Evolutionary conservation across 2,888 invertebrate species (phyloP), one percentile per base, ranked within the genome.

Genomic region (Volucella inanis): DNA sequence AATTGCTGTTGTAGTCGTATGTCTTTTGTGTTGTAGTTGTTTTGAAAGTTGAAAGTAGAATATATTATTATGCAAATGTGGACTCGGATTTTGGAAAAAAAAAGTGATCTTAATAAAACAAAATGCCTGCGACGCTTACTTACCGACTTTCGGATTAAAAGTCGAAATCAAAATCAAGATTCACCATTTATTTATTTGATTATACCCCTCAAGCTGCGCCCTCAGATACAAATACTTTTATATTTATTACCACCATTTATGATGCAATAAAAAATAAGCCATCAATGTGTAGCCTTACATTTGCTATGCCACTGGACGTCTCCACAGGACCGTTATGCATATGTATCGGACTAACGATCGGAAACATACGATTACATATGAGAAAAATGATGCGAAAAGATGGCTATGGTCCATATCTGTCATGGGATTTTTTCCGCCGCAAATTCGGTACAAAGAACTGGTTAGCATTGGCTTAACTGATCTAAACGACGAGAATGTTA

Each of bases 181-280:
- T 54, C 62, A 64, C 62, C 62, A 41, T 18, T 38, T 64, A 47
- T 15, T 22, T 38, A 15, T 15, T 22, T 38, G n/a, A 47, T 11
- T 45, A 45, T 39, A 52, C 43, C 54, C 62, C 54, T 54, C n/a
- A 62, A 31, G 18, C 18, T 22, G 18, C 31, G 31, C 6, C 31
- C 31, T 31, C 31, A 6, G 31, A 31, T 4, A 31, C 0, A 31
- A 31, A 31, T 31, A 31, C 6, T 31, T 31, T 31, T 31, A 31
- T 31, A 31, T 77, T 77, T 77, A 70, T 70, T 61, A 12, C 43
- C 62, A 39, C 8, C 54, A n/a, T 70, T 71, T 70, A 57, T 78
- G 64, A 57, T 57, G 64, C 38, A 64, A 78, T 70, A 64, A 78
- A 78, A 61, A 62, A 55, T 9, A 45, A 41, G 3, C n/a, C 3